Evolutionary conservation across 1,140 invertebrate species (phyloP).

Genomic region (Drosophila seguyi): DNA sequence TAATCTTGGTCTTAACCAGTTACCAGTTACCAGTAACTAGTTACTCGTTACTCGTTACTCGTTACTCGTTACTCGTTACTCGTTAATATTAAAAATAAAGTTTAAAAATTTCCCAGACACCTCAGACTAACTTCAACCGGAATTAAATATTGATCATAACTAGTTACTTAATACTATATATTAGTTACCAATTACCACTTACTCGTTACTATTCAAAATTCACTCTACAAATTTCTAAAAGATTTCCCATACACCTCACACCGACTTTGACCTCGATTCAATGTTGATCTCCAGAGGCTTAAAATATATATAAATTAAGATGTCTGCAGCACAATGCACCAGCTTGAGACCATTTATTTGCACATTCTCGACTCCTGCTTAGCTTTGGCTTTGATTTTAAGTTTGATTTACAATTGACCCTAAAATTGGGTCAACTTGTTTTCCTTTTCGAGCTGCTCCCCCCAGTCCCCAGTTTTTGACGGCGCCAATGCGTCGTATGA

Average conservation of each 20-base stretch:
- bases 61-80: not conserved
- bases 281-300: conserved; percentile 5
- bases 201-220: not conserved
- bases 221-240: not conserved
- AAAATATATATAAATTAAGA: conserved; percentile 2
- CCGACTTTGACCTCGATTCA: not conserved
- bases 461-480: conserved; percentile 31
- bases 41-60: not conserved
- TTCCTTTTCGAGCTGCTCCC: conserved; percentile 16
- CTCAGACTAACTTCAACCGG: not conserved
- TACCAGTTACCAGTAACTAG: too few species aligned
- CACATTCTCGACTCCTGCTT: conserved; percentile 7
- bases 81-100: not conserved
- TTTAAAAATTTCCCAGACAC: not conserved
- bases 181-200: not conserved
- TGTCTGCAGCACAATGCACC: not conserved
- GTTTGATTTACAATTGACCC: conserved; percentile 44
- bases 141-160: not conserved
- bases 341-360: not conserved
- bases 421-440: conserved; percentile 49
- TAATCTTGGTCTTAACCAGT: too few species aligned
- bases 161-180: not conserved
- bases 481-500: conserved; percentile 69
- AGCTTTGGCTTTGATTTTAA: conserved; percentile 41
- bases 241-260: not conserved